phyloP scores from a whole-genome alignment of 1,140 invertebrate genomes.

The Zophobas morio region DNA sequence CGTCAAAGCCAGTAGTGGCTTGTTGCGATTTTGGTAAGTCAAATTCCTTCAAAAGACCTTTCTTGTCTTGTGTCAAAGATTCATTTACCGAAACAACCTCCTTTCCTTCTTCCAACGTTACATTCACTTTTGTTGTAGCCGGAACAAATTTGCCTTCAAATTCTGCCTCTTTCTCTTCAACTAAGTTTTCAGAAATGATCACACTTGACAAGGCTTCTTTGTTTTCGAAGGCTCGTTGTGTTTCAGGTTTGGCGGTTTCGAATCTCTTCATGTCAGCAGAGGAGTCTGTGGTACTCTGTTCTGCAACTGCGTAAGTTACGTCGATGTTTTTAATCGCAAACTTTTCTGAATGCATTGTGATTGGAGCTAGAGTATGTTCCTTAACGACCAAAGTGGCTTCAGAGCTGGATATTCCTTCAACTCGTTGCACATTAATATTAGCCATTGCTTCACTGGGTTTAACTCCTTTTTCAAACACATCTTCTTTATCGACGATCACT shows the following conservation, averaged over 20 bases:
- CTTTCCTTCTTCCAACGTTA: conserved; percentile 68
- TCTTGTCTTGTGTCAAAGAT: conserved; percentile 64
- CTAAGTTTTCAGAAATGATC: conserved; percentile 61
- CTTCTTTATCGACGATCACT: conserved; percentile 51
- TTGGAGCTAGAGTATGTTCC: conserved; percentile 52
- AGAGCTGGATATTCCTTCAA: conserved; percentile 52
- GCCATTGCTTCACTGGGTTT: conserved; percentile 48
- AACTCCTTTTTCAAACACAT: conserved; percentile 45
- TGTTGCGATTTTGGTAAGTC: conserved; percentile 58
- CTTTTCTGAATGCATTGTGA: conserved; percentile 59
- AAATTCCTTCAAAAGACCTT: conserved; percentile 60
- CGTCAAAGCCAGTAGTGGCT: conserved; percentile 59
- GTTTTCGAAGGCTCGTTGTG: conserved; percentile 52
- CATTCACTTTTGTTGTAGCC: conserved; percentile 64
- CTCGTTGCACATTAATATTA: conserved; percentile 48
- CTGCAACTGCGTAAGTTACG: conserved; percentile 61
- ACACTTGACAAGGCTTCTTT: conserved; percentile 58
- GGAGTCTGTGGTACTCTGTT: conserved; percentile 49
- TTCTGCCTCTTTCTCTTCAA: conserved; percentile 64
- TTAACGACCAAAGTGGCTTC: conserved; percentile 53
- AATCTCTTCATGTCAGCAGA: conserved; percentile 51
- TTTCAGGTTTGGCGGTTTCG: conserved; percentile 45
- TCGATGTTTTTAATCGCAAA: conserved; percentile 57
- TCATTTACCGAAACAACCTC: conserved; percentile 63
- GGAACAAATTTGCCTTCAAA: conserved; percentile 66